Conservation (phyloP, 2,113 vertebrate species). For the Alethe diademata region DNA sequence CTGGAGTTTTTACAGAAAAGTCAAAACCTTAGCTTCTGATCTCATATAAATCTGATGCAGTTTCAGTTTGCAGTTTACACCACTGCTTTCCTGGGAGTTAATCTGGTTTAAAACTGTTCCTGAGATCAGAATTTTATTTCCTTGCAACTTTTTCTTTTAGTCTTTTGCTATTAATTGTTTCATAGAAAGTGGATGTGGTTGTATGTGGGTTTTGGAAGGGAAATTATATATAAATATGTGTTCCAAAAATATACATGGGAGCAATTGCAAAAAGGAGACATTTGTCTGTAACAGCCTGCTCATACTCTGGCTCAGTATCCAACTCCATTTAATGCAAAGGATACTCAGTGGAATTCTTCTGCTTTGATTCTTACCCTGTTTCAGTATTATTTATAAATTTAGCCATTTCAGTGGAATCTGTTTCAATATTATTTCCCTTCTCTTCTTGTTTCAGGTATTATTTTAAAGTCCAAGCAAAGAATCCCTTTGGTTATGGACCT, state of each 20-base stretch:
- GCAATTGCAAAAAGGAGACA: background rate
- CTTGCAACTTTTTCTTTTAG: background rate
- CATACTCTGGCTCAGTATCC: background rate
- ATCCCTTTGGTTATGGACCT: conserved; percentile 91
- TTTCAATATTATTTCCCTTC: conserved; percentile 1
- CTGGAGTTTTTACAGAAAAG: background rate
- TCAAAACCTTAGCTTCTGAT: background rate
- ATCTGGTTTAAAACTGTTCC: background rate
- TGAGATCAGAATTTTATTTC: background rate
- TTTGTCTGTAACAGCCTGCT: background rate
- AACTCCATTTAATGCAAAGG: background rate
- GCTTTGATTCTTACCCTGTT: background rate
- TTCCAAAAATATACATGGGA: background rate
- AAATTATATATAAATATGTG: background rate
- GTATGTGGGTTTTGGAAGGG: background rate
- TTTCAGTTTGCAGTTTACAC: background rate
- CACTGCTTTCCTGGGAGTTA: background rate
- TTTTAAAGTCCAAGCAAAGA: conserved; percentile 96
- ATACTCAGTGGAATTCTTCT: background rate
- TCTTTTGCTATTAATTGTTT: background rate
- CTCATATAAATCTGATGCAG: background rate
- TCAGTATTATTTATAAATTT: background rate
- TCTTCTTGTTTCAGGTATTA: conserved; percentile 86
- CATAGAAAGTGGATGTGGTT: background rate
- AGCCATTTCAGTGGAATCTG: background rate